Evolutionary conservation across 1,140 invertebrate genomes (phyloP).

Genomic region (Spodoptera litura): DNA sequence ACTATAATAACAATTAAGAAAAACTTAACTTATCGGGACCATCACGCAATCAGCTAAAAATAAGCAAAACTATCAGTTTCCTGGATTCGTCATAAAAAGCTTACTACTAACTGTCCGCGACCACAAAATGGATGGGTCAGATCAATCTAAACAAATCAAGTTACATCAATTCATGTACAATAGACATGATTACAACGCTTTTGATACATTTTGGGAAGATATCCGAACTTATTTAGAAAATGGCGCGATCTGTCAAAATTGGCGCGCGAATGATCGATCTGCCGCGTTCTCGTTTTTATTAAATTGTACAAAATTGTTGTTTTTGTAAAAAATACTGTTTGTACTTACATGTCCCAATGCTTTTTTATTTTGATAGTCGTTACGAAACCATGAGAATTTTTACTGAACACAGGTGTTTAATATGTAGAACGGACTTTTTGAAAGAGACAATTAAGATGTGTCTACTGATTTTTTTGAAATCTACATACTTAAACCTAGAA

Average conservation of each 20-base stretch:
- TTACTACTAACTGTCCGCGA: conserved; percentile 44
- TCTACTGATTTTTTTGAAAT: too few relatives aligned
- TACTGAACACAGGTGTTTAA: not conserved
- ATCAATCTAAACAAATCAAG: conserved; percentile 75
- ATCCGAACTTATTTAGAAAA: conserved; percentile 68
- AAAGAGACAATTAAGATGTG: too few relatives aligned
- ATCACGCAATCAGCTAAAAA: not conserved
- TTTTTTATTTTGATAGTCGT: conserved; percentile 14
- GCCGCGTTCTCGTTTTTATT: conserved; percentile 40
- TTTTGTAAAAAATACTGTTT: conserved; percentile 32
- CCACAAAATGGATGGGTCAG: conserved; percentile 69
- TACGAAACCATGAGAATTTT: conserved; percentile 22
- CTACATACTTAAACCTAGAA: too few relatives aligned
- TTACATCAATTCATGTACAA: conserved; percentile 67
- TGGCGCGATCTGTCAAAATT: conserved; percentile 72
- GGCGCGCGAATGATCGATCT: conserved; percentile 65
- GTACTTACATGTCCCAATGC: too few relatives aligned
- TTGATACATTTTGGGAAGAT: conserved; percentile 63
- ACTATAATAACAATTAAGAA: too few relatives aligned
- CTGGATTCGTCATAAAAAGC: conserved; percentile 50
- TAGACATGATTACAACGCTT: conserved; percentile 71
- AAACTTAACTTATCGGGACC: too few relatives aligned
- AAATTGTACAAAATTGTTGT: conserved; percentile 47
- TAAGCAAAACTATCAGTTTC: conserved; percentile 34
- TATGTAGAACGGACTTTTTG: not conserved